Conservation (phyloP, 1,140 invertebrate species). For the Lasioglossum albipes region DNA sequence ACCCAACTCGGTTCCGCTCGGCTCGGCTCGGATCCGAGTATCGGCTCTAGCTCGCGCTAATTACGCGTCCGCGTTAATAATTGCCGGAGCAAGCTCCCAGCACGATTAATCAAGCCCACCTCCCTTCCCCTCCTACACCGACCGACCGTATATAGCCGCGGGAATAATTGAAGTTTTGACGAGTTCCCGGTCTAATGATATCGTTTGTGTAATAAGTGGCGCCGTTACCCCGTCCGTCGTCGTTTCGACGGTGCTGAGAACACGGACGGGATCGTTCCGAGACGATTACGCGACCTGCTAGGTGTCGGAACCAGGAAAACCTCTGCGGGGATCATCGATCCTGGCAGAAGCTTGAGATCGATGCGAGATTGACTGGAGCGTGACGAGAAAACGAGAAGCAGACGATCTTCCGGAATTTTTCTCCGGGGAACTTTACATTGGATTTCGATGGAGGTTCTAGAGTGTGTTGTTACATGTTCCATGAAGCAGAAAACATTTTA, state of each 20-base stretch:
- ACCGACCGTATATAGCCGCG: conserved; percentile 46
- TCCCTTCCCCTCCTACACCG: not conserved
- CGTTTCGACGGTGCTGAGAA: conserved; percentile 20
- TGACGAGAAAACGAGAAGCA: too few relatives aligned
- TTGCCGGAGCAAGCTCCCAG: conserved; percentile 6
- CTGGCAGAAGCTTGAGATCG: too few relatives aligned
- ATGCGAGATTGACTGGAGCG: too few relatives aligned
- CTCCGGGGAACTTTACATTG: too few relatives aligned
- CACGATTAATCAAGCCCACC: conserved; percentile 52
- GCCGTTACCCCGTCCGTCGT: not conserved
- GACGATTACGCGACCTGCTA: too few relatives aligned
- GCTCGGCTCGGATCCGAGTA: conserved; percentile 1
- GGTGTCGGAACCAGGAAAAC: too few relatives aligned
- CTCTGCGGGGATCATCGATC: too few relatives aligned
- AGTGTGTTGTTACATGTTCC: too few relatives aligned
- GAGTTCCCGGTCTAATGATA: conserved; percentile 52
- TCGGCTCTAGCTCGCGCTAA: conserved; percentile 50
- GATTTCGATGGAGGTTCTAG: too few relatives aligned
- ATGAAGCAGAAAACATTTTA: too few relatives aligned
- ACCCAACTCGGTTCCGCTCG: too few relatives aligned
- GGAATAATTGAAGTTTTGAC: conserved; percentile 58
- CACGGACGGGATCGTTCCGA: not conserved
- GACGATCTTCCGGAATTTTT: too few relatives aligned
- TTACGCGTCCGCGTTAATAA: conserved; percentile 57
- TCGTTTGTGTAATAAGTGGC: conserved; percentile 50